phyloP scores from a whole-genome alignment of 2,113 vertebrate genomes.

The Litocranius walleri region DNA sequence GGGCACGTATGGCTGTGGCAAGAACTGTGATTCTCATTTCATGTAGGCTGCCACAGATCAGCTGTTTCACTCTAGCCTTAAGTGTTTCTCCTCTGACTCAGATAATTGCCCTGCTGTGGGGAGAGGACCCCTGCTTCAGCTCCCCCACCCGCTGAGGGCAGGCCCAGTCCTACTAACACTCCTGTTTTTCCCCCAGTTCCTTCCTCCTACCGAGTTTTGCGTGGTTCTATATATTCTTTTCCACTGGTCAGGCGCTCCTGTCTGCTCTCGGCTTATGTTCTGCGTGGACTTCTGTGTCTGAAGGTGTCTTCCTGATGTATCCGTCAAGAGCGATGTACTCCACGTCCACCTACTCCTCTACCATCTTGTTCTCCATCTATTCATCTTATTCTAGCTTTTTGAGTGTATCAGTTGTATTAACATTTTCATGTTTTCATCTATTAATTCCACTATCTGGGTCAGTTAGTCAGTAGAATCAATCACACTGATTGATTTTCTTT shows the following conservation, averaged over 20 bases:
- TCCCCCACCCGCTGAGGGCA: background rate
- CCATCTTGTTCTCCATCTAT: background rate
- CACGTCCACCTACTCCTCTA: rapidly evolving
- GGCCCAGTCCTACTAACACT: background rate
- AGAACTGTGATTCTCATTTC: background rate
- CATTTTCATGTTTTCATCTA: background rate
- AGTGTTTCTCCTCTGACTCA: background rate
- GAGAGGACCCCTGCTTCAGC: background rate
- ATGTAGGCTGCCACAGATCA: background rate
- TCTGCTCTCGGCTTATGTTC: background rate
- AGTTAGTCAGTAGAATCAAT: background rate
- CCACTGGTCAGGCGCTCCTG: background rate
- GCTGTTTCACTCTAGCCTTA: background rate
- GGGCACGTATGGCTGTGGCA: background rate
- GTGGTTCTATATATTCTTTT: background rate
- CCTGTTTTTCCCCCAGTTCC: background rate
- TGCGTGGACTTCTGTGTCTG: background rate
- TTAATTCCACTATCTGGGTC: background rate
- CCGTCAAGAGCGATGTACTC: background rate
- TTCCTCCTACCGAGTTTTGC: background rate
- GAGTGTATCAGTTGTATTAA: background rate
- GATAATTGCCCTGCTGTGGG: background rate
- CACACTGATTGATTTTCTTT: background rate
- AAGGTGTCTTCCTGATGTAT: background rate
- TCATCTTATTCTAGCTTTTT: background rate